Evolutionary conservation across 2,888 invertebrate genomes (phyloP), one percentile per base, ranked within the genome.

Genomic region (Hedychridium roseum): DNA sequence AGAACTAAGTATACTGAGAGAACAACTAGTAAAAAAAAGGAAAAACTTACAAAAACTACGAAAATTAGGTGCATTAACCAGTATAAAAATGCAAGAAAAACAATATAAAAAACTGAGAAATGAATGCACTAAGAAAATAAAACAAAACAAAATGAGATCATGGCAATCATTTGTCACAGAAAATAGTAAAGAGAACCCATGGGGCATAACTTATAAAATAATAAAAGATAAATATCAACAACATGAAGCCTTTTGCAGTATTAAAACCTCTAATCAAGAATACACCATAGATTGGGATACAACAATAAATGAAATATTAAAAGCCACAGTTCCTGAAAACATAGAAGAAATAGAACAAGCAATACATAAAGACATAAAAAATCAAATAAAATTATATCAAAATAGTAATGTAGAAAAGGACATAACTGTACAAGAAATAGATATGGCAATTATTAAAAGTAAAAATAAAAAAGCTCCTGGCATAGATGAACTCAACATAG

Each of bases 261-360:
- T 49, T 1, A 1, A 14, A 1, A n/a, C 27, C 0, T 7, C 31
- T 1, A 43, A 43, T 9, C 40, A 38, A 2, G 42, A 11, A 1
- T n/a, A 7, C 2, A 54, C 60, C 0, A 23, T 9, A 0, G 27
- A 34, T 1, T 52, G 52, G 57, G 32, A 39, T 12, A 43, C 54
- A 14, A 35, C 54, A 1, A 39, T 38, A 2, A 21, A 26, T 4
- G 2, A 18, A 2, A 17, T 57, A 2, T 9, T 56, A 11, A 1
- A 37, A 2, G 38, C 26, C 9, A 26, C 50, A 7, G 49, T 48
- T 1, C 55, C 58, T 2, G 44, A 39, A 1, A 56, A 56, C 14
- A 27, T 16, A 1, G 1, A 9, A n/a, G 12, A n/a, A n/a, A 17
- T 27, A 2, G 52, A 55, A 6, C 18, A 17, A 1, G 5, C 2